Base-by-base conservation (phyloP, 2,888 invertebrate species). In the Lacanobia oleracea region DNA sequence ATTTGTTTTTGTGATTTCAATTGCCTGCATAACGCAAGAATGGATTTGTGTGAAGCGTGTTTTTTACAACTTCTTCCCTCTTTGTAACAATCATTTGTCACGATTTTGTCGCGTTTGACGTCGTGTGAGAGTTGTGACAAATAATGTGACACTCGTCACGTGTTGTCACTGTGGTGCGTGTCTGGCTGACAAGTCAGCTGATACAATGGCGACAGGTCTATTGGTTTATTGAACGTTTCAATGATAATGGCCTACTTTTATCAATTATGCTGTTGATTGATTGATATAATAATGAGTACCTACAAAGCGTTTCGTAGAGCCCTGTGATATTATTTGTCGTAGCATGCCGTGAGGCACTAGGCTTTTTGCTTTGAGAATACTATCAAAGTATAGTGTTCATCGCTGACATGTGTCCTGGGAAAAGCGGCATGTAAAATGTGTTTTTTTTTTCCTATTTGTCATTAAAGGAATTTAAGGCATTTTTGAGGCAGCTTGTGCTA, bases 231-330 rank as follows among this genome's bases (percentile, higher is more conserved):
- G 63, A 48, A 54, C 7, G 48, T 16, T 72, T 33, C 18, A 59
- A 45, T 23, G 43, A 8, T 60, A 72, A 37, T 16, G 12, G 16
- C 5, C 33, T 51, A 60, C 2, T 53, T 60, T n/a, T 73, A 74
- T 53, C 21, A 7, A 45, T 53, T 45, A 23, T 9, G 45, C 16
- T 45, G n/a, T 45, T 23, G 23, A 33, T 37, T 61, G 62, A 43
- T 48, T 61, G 43, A 33, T 33, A 4, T 6, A 33, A 33, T 33
- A 33, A 61, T 71, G 18, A 50, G 8, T 14, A 12, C 2, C 16
- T 45, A 45, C 33, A 23, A 37, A 43, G 5, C 2, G 23, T 6
- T 43, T 57, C 27, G 8, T 50, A n/a, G 12, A 33, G 16, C 10
- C 7, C 27, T 27, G 1, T 45, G 9, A 60, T 43, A 23, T n/a